phyloP scores from a whole-genome alignment of 2,113 vertebrate genomes.

The Sakesphorus luctuosus region DNA sequence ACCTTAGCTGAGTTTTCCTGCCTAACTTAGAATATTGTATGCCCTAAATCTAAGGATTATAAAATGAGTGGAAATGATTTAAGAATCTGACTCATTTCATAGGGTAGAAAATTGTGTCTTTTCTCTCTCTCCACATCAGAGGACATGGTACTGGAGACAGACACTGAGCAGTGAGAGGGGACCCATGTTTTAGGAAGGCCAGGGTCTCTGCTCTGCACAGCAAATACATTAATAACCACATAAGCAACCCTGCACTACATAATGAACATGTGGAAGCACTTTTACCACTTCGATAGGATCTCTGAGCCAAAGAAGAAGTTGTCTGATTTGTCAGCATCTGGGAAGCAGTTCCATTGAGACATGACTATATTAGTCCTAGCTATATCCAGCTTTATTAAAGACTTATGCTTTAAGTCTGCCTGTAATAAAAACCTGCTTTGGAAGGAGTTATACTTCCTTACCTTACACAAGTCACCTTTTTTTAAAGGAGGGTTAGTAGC shows the following conservation, averaged over 20 bases:
- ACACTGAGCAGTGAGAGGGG: not conserved
- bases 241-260: conserved; percentile 13
- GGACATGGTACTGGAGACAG: not conserved
- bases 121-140: conserved; percentile 33
- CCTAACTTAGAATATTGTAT: conserved; percentile 28
- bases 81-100: conserved; percentile 15
- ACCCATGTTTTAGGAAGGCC: not conserved
- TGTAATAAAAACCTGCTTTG: conserved; percentile 40
- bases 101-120: not conserved
- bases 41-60: conserved; percentile 20
- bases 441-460: not conserved
- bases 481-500: not conserved
- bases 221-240: conserved; percentile 41
- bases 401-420: conserved; percentile 32
- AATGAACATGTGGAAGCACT: conserved; percentile 68
- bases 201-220: not conserved
- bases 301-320: conserved; percentile 45
- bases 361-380: conserved; percentile 22
- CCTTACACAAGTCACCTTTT: not conserved
- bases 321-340: conserved; percentile 70
- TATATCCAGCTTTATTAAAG: conserved; percentile 42
- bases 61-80: conserved; percentile 56
- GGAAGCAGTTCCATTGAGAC: conserved; percentile 58
- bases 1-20: not conserved
- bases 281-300: conserved; percentile 24